Conservation (phyloP, 1,140 invertebrate genomes). For the Hylyphantes graminicola region DNA sequence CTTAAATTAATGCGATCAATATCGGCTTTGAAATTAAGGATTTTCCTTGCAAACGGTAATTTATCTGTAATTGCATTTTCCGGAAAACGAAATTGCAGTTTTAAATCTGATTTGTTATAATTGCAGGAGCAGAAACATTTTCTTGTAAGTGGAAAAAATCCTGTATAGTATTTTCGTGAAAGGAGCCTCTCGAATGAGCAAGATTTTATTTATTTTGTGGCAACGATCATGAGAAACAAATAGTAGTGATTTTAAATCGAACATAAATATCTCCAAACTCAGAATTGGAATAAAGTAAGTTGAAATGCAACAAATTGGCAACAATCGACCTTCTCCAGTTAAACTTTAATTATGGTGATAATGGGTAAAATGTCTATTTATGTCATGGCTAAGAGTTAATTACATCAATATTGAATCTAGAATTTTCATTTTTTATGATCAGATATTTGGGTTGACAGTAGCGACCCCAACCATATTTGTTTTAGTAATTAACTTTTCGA, state of each 20-base stretch:
- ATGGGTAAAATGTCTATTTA: too few species aligned
- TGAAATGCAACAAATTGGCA: too few species aligned
- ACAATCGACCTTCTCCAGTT: too few species aligned
- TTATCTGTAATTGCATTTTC: conserved; percentile 54
- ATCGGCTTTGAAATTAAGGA: conserved; percentile 44
- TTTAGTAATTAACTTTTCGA: too few species aligned
- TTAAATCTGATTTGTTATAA: conserved; percentile 49
- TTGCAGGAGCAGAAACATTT: conserved; percentile 13
- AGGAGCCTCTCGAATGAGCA: not conserved
- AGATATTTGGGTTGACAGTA: too few species aligned
- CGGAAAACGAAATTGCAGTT: conserved; percentile 48
- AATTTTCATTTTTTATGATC: too few species aligned
- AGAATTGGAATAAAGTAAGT: too few species aligned
- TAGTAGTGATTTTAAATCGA: conserved; percentile 3
- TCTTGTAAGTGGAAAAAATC: not conserved
- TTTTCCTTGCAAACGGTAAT: conserved; percentile 31
- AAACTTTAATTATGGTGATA: too few species aligned
- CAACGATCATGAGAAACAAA: not conserved
- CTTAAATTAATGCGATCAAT: conserved; percentile 46
- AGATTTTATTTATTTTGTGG: conserved; percentile 22
- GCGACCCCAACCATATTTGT: too few species aligned
- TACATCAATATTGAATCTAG: too few species aligned
- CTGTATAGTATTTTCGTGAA: conserved; percentile 1
- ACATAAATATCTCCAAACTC: too few species aligned
- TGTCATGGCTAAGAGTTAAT: too few species aligned